phyloP scores from a whole-genome alignment of 2,113 vertebrate genomes.

The Thermophis baileyi region DNA sequence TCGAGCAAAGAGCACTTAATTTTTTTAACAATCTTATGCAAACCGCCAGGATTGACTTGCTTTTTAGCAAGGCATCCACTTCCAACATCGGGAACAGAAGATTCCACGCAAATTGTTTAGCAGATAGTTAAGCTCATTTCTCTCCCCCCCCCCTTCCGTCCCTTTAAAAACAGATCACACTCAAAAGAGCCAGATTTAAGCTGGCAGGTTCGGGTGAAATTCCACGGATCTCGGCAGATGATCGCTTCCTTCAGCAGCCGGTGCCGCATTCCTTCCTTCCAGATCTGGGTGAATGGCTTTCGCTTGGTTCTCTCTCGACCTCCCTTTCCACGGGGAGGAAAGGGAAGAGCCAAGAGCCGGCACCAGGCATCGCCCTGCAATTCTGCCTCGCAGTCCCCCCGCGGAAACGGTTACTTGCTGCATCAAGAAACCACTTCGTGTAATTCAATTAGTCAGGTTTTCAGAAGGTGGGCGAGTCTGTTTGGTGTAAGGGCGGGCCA shows the following conservation, averaged over 20 bases:
- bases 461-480: constrained; percentile 70
- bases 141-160: not conserved
- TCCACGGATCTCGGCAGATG: not conserved
- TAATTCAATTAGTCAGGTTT: constrained; percentile 92
- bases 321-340: too few species aligned
- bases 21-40: not conserved
- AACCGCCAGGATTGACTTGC: not conserved
- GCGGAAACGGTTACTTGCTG: constrained; percentile 63
- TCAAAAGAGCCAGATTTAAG: not conserved
- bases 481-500: constrained; percentile 54
- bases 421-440: constrained; percentile 57
- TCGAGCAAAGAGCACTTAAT: not conserved
- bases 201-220: not conserved
- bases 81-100: not conserved
- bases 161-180: not conserved
- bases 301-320: not conserved
- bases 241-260: not conserved
- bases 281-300: not conserved
- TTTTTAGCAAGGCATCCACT: not conserved
- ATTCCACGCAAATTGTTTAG: not conserved
- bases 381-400: constrained; percentile 10
- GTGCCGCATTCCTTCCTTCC: too few species aligned
- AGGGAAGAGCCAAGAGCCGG: not conserved
- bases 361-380: not conserved
- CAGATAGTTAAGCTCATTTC: not conserved